Evolutionary conservation across 2,888 invertebrate genomes (phyloP).

Genomic region (Agrotis segetum): DNA sequence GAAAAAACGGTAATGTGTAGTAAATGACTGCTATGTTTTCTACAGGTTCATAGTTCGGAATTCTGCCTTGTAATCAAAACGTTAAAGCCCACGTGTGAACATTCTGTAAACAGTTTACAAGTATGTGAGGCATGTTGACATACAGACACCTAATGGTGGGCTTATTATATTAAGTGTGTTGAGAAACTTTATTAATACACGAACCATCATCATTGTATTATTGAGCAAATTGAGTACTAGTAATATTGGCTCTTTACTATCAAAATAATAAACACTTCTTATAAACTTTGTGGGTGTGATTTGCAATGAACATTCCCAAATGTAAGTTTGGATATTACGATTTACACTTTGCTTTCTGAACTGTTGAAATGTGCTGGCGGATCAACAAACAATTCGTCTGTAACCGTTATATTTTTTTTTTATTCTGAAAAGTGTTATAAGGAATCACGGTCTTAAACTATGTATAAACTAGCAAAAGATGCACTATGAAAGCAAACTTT

Average conservation of each 20-base stretch:
- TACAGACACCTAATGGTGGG: conserved; percentile 25
- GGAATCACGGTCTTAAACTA: no score
- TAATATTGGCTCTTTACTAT: neutral
- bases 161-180: conserved; percentile 32
- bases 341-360: neutral
- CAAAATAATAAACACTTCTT: neutral
- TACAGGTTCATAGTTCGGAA: conserved; percentile 17
- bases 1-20: neutral
- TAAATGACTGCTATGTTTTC: no score
- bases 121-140: conserved; percentile 37
- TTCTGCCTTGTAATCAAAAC: conserved; percentile 35
- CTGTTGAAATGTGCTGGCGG: neutral
- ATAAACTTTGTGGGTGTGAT: neutral
- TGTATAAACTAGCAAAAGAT: no score
- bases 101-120: conserved; percentile 44
- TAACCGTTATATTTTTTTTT: no score
- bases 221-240: conserved; percentile 9
- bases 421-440: no score
- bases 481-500: no score
- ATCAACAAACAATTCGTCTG: neutral
- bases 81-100: conserved; percentile 24
- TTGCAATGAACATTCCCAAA: neutral
- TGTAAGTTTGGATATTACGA: neutral
- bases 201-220: conserved; percentile 16
- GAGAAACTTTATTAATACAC: conserved; percentile 24